These are phyloP conservation scores for Pseudomyrmex dendroicus DNA, from an alignment of 1,140 invertebrate genomes.

Conservation along the genomic window DNA sequence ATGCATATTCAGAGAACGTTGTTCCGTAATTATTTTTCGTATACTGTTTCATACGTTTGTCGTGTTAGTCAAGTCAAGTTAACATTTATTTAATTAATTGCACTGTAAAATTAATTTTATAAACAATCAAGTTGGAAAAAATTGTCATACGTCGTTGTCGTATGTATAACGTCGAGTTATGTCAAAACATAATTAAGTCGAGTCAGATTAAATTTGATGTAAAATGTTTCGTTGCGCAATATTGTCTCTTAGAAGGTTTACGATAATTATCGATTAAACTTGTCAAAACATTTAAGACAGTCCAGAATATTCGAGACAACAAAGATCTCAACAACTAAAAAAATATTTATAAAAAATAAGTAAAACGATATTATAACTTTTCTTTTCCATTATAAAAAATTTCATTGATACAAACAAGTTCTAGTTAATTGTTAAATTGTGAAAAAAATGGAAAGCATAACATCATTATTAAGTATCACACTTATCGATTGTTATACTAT, in stretches of 20 bases:
- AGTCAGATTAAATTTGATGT: too few relatives aligned
- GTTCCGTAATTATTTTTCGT: too few relatives aligned
- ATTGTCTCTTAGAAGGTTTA: too few relatives aligned
- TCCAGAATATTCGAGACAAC: background rate
- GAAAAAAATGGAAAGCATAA: background rate
- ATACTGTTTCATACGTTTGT: background rate
- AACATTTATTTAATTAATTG: background rate
- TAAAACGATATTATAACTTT: background rate
- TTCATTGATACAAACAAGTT: background rate
- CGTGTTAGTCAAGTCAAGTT: conserved; percentile 29
- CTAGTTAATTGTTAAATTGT: background rate
- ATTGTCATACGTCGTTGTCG: background rate
- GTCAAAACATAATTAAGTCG: too few relatives aligned
- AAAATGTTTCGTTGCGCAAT: too few relatives aligned
- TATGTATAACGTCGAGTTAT: too few relatives aligned
- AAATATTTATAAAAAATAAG: background rate
- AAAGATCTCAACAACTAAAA: background rate
- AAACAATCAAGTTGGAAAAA: background rate
- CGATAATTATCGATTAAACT: too few relatives aligned
- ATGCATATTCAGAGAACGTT: too few relatives aligned
- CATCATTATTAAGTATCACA: conserved; percentile 1
- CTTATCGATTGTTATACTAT: conserved; percentile 1
- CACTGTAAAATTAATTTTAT: conserved; percentile 6
- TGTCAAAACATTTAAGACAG: background rate
- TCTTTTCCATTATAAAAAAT: background rate